Evolutionary conservation across 2,888 invertebrate species (phyloP).

Genomic region (Agrenia bidenticulata): DNA sequence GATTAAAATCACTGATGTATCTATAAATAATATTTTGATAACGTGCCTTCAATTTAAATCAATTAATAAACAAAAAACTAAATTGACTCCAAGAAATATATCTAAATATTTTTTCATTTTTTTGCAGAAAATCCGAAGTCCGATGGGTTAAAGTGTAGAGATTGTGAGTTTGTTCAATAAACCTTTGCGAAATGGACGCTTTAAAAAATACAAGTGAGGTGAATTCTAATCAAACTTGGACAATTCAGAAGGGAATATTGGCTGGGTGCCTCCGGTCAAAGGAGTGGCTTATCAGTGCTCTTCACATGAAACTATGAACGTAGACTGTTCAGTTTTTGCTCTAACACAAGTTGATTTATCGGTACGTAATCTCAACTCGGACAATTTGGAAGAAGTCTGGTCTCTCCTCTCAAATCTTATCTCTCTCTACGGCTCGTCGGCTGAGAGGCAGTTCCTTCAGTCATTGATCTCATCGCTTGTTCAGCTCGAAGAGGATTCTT

Average conservation of each 20-base stretch:
- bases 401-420: constrained; percentile 42
- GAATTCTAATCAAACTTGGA: constrained; percentile 24
- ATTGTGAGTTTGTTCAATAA: constrained; percentile 9
- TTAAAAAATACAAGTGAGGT: constrained; percentile 31
- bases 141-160: constrained; percentile 33
- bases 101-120: no score
- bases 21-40: no score
- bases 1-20: no score
- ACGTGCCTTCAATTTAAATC: no score
- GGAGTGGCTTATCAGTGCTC: constrained; percentile 45
- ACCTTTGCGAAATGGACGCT: constrained; percentile 47
- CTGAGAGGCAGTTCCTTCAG: constrained; percentile 49
- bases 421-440: constrained; percentile 44
- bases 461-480: constrained; percentile 50
- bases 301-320: constrained; percentile 58
- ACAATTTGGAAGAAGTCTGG: constrained; percentile 46
- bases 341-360: constrained; percentile 61
- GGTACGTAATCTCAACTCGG: constrained; percentile 58
- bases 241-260: constrained; percentile 18
- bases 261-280: constrained; percentile 44
- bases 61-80: no score
- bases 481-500: constrained; percentile 28
- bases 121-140: no score
- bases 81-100: no score
- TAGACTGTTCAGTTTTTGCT: constrained; percentile 62